Conservation (phyloP, 1,140 invertebrate species). For the Meloidogyne hapla region DNA sequence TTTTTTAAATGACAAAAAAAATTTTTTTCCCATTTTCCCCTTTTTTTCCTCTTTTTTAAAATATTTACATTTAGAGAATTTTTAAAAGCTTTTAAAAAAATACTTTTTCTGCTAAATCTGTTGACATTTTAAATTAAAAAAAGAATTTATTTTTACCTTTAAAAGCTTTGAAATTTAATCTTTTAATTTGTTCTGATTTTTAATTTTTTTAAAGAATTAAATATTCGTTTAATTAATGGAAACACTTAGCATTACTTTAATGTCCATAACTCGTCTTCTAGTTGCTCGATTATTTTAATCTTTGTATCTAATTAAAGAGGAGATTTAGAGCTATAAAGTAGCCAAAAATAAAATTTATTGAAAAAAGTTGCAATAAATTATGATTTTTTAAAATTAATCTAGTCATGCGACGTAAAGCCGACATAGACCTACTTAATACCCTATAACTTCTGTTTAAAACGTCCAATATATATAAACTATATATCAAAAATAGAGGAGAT, state of each 20-base stretch:
- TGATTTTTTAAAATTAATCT: too few relatives aligned
- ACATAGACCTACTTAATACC: too few relatives aligned
- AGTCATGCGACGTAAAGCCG: too few relatives aligned
- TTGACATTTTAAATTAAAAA: slow-evolving; percentile 1
- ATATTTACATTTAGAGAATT: not conserved
- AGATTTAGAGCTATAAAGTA: too few relatives aligned
- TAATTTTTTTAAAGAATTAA: too few relatives aligned
- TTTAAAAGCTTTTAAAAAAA: slow-evolving; percentile 6
- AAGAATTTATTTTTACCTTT: not conserved
- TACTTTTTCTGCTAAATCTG: not conserved
- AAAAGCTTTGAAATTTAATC: slow-evolving; percentile 8
- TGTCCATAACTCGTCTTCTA: not conserved
- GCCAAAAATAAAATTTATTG: too few relatives aligned
- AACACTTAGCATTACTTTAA: not conserved
- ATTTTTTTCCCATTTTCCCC: not conserved
- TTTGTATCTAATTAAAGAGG: too few relatives aligned
- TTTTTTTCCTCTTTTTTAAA: not conserved
- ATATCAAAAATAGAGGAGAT: not conserved
- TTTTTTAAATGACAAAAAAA: not conserved
- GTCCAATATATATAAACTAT: not conserved
- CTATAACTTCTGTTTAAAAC: too few relatives aligned
- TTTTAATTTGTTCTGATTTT: not conserved
- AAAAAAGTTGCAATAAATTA: too few relatives aligned
- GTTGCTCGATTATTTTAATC: too few relatives aligned
- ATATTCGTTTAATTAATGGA: not conserved